Evolutionary conservation across 2,797 vertebrate genomes (phyloP), one percentile per base, ranked within the genome.

Genomic region (Ciconia nigra): DNA sequence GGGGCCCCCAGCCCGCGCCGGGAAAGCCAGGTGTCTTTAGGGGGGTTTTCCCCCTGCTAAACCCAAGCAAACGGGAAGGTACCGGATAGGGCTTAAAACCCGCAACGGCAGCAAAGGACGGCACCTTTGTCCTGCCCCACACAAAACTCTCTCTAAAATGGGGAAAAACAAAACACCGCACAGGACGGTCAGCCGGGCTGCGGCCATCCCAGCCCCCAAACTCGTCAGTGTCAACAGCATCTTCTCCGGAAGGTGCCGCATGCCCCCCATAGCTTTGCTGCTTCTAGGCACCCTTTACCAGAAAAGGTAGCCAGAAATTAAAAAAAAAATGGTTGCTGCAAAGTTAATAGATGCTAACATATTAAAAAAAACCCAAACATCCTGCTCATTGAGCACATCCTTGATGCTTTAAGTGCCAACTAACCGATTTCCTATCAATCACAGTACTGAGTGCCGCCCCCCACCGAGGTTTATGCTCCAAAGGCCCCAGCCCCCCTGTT

Each of bases 401-500:
- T 49, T 13, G 8, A 8, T 9, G 11, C 11, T 33, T 59, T 5
- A 39, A 70, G 21, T 13, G 15, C 35, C 7, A 37, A 63, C 26
- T 10, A 52, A 62, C 19, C 2, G 0, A 26, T 67, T 39, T 35
- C 13, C 19, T 21, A 16, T 1, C 2, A 4, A 21, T 31, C 11
- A 3, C 4, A 1, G 58, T 11, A 37, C 33, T 0, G 0, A 15
- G 16, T 7, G 31, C 7, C 10, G 81, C 41, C 44, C n/a, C 29
- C 13, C 3, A 2, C 29, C 0, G 0, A 37, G 17, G 16, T 29
- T 83, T 33, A 8, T 1, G 1, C 25, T 24, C 37, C 19, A 4
- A 57, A 89, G 26, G 4, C 31, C 15, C 13, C 8, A 0, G 7
- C 5, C 9, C 5, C 10, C 25, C 29, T 0, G 0, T 1, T 39